Conservation (phyloP, 2,888 invertebrate genomes). For the Lottia gigantea region DNA sequence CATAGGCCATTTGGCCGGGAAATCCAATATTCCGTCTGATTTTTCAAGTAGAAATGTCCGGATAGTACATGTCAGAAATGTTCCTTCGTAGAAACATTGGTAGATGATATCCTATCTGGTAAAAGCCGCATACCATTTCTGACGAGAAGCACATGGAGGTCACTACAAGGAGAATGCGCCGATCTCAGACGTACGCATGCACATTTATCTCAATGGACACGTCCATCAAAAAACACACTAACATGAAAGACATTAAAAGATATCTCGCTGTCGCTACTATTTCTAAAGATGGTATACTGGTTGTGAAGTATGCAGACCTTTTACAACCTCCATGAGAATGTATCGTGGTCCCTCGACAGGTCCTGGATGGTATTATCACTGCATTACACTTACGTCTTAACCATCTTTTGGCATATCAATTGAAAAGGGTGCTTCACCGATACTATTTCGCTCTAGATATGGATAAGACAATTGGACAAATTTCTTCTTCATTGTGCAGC, state of each 20-base stretch:
- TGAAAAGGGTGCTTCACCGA: slow-evolving; percentile 21
- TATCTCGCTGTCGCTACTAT: slow-evolving; percentile 34
- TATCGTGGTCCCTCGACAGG: slow-evolving; percentile 21
- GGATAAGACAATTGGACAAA: slow-evolving; percentile 21
- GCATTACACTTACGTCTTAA: slow-evolving; percentile 27
- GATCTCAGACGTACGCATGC: too few species aligned
- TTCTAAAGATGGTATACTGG: slow-evolving; percentile 35
- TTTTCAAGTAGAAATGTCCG: slow-evolving; percentile 34
- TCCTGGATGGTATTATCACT: slow-evolving; percentile 27
- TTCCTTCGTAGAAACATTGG: slow-evolving; percentile 20
- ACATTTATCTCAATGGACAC: too few species aligned
- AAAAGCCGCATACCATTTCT: slow-evolving; percentile 1
- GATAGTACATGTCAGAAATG: slow-evolving; percentile 36
- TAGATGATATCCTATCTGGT: slow-evolving; percentile 23
- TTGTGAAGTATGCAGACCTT: slow-evolving; percentile 25
- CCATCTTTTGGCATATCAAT: slow-evolving; percentile 26
- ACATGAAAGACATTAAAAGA: slow-evolving; percentile 12
- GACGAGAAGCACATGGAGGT: too few species aligned
- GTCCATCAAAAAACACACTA: too few species aligned
- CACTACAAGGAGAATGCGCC: too few species aligned
- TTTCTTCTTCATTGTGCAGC: slow-evolving; percentile 22
- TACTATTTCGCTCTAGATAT: slow-evolving; percentile 30
- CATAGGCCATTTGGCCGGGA: slow-evolving; percentile 27
- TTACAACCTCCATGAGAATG: not conserved
- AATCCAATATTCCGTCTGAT: slow-evolving; percentile 34